phyloP scores from a whole-genome alignment of 2,888 invertebrate genomes.

The Epinotia bilunana region DNA sequence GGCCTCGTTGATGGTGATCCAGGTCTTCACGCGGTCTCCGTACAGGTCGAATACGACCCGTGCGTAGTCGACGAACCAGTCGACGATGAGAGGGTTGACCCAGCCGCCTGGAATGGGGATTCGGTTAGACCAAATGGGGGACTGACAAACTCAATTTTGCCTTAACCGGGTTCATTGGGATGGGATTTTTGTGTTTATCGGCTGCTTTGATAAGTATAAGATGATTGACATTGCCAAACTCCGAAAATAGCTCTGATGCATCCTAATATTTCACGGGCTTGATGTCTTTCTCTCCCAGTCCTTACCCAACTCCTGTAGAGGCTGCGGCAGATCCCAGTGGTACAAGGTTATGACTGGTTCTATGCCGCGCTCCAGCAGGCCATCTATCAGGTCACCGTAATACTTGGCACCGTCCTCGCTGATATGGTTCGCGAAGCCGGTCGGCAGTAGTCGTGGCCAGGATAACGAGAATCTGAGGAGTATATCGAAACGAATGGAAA shows the following conservation, averaged over 20 bases:
- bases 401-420: constrained; percentile 87
- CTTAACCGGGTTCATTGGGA: neutral
- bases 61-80: constrained; percentile 82
- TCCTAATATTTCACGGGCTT: too few relatives aligned
- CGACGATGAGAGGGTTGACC: constrained; percentile 82
- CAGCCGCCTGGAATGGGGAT: constrained; percentile 74
- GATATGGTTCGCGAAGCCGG: constrained; percentile 82
- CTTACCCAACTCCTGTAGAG: constrained; percentile 55
- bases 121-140: constrained; percentile 57
- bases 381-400: constrained; percentile 88
- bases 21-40: constrained; percentile 81
- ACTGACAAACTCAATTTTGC: neutral
- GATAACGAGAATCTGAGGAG: constrained; percentile 84
- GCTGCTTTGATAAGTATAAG: too few relatives aligned
- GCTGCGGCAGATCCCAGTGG: constrained; percentile 85
- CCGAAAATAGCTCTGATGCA: too few relatives aligned
- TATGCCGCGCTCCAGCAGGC: constrained; percentile 83
- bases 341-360: constrained; percentile 85
- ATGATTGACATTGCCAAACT: too few relatives aligned
- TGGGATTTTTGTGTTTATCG: neutral
- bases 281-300: neutral
- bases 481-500: too few relatives aligned
- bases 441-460: constrained; percentile 88
- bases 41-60: constrained; percentile 75
- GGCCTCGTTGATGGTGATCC: constrained; percentile 86